Conservation (phyloP, 2,888 invertebrate genomes). For the Conops quadrifasciatus region DNA sequence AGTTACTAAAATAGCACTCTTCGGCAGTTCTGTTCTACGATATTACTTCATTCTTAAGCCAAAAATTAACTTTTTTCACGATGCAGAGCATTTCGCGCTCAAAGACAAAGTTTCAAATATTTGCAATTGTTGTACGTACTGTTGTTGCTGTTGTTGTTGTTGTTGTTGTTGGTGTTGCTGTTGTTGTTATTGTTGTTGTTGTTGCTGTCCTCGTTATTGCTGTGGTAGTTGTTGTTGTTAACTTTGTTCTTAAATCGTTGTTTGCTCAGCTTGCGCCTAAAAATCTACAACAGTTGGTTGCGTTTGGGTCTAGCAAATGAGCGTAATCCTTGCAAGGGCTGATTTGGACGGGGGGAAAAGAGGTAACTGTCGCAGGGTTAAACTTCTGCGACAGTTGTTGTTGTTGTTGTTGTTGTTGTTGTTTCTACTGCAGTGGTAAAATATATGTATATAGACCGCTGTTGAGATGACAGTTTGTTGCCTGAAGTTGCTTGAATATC, state of each 20-base stretch:
- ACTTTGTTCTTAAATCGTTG: slow-evolving; percentile 13
- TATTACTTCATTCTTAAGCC: slow-evolving; percentile 9
- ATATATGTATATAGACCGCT: not conserved
- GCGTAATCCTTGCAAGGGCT: not conserved
- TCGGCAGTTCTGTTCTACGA: too few relatives aligned
- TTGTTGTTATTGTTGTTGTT: slow-evolving; percentile 4
- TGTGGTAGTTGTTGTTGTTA: not conserved
- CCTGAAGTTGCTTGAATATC: not conserved
- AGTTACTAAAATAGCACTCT: slow-evolving; percentile 8
- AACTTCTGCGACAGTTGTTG: slow-evolving; percentile 2
- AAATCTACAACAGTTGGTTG: slow-evolving; percentile 21
- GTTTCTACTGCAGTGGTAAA: slow-evolving; percentile 9
- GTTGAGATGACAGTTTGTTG: slow-evolving; percentile 26
- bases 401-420: too few relatives aligned
- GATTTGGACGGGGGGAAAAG: not conserved
- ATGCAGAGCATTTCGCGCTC: slow-evolving; percentile 5
- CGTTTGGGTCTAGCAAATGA: not conserved
- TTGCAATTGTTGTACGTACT: slow-evolving; percentile 7
- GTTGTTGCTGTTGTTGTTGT: not conserved
- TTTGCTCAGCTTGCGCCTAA: slow-evolving; percentile 15
- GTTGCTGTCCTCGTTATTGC: not conserved
- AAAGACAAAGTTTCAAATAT: slow-evolving; percentile 29
- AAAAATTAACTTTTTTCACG: slow-evolving; percentile 27
- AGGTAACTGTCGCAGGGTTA: not conserved
- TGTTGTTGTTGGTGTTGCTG: slow-evolving; percentile 11